Conservation (phyloP, 2,113 vertebrate species). For the Poecile atricapillus region DNA sequence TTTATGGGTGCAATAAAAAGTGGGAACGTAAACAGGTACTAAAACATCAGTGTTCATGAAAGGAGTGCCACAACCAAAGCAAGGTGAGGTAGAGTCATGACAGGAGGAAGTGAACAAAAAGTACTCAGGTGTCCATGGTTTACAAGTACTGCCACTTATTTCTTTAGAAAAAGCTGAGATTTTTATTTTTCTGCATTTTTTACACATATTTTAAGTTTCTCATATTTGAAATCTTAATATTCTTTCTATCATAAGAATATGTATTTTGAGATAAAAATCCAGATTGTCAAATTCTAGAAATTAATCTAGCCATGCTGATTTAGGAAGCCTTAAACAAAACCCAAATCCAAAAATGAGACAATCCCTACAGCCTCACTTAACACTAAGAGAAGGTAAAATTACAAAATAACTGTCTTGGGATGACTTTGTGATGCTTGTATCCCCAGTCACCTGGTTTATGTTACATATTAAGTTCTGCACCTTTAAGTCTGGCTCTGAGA, state of each 20-base stretch:
- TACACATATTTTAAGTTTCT: neutral
- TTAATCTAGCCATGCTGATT: neutral
- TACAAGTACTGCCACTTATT: neutral
- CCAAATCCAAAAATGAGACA: neutral
- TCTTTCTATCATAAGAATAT: neutral
- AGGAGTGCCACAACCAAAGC: neutral
- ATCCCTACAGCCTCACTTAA: neutral
- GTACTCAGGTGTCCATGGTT: neutral
- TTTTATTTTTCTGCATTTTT: neutral
- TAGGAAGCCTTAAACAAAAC: neutral
- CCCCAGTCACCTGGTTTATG: no score
- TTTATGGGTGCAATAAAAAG: neutral
- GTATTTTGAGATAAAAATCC: neutral
- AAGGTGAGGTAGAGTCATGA: neutral
- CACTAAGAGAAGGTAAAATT: neutral
- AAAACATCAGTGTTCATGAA: neutral
- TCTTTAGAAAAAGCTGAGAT: neutral
- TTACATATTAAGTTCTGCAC: no score
- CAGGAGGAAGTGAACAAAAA: neutral
- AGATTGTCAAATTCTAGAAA: neutral
- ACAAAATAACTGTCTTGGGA: neutral
- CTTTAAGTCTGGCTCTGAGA: no score
- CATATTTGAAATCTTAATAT: neutral
- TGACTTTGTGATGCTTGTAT: no score
- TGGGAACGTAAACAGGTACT: neutral